A percentile compares a stretch with the other conserved stretches of the same genome.
Evolutionary conservation across 2,888 invertebrate species (phyloP).

Genomic region (Lamellibrachia columna): DNA sequence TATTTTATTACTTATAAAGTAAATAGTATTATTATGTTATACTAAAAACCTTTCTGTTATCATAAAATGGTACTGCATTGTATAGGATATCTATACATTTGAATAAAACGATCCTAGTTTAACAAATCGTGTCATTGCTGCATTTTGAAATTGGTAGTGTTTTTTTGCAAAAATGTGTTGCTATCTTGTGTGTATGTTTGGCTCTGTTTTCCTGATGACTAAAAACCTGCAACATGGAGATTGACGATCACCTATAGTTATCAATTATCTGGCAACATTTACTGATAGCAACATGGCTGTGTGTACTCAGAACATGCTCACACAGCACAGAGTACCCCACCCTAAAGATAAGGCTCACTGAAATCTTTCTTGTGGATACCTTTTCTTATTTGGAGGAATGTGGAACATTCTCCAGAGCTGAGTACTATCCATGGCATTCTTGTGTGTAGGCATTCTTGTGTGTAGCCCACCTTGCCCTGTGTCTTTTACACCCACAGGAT

Average conservation of each 20-base stretch:
- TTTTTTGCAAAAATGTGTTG: neutral
- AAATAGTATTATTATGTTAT: neutral
- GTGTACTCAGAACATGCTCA: neutral
- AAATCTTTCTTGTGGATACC: neutral
- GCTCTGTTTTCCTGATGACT: neutral
- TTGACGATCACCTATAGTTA: neutral
- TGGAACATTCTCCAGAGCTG: neutral
- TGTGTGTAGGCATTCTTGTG: neutral
- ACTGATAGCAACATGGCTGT: neutral
- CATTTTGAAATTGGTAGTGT: neutral
- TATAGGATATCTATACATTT: neutral
- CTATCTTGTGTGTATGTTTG: neutral
- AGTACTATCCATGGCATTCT: neutral
- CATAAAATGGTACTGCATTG: neutral
- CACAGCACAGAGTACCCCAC: neutral
- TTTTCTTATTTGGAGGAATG: neutral
- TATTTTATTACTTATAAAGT: neutral
- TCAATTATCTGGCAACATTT: neutral
- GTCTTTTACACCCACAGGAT: neutral
- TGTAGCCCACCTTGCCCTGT: neutral
- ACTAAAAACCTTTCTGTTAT: neutral
- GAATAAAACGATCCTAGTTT: no score
- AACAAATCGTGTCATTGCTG: no score
- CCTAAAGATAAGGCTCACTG: neutral
- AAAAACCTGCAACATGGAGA: neutral